Conservation (phyloP, 2,797 vertebrate species). For the Gephyroberyx darwinii region DNA sequence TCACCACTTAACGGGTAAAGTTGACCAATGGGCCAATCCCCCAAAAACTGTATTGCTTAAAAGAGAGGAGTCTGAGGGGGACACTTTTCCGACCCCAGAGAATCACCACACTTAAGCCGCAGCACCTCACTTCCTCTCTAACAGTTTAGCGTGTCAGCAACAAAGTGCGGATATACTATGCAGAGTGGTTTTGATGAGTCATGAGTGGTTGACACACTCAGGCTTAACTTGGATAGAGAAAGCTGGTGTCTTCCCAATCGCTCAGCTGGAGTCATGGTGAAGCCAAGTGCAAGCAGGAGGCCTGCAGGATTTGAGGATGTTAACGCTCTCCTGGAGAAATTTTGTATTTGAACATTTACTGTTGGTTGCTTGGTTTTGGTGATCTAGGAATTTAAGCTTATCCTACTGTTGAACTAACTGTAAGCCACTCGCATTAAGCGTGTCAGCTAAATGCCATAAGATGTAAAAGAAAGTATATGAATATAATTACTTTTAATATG, state of each 20-base stretch:
- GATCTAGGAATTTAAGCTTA: not conserved
- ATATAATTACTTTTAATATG: not conserved
- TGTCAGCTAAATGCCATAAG: not conserved
- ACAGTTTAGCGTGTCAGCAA: slow-evolving; percentile 6
- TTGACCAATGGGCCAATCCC: no score
- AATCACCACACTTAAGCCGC: no score
- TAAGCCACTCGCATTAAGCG: no score
- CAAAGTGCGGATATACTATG: not conserved
- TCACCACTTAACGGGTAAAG: no score
- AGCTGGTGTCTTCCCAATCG: not conserved
- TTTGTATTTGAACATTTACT: slow-evolving; percentile 32
- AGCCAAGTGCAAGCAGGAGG: slow-evolving; percentile 43
- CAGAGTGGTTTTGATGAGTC: slow-evolving; percentile 14
- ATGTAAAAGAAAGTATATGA: not conserved
- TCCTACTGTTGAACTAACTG: not conserved
- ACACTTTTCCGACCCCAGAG: not conserved
- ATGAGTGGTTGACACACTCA: not conserved
- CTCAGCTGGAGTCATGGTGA: slow-evolving; percentile 41
- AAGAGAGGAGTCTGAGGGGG: not conserved
- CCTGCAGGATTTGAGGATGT: slow-evolving; percentile 54
- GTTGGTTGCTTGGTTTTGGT: slow-evolving; percentile 14
- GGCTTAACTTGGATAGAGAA: slow-evolving; percentile 22
- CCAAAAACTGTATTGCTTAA: not conserved
- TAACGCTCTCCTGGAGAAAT: slow-evolving; percentile 43
- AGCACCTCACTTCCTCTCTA: not conserved